Base-by-base conservation (phyloP, 1,140 invertebrate species). In the Drosophila dunni region DNA sequence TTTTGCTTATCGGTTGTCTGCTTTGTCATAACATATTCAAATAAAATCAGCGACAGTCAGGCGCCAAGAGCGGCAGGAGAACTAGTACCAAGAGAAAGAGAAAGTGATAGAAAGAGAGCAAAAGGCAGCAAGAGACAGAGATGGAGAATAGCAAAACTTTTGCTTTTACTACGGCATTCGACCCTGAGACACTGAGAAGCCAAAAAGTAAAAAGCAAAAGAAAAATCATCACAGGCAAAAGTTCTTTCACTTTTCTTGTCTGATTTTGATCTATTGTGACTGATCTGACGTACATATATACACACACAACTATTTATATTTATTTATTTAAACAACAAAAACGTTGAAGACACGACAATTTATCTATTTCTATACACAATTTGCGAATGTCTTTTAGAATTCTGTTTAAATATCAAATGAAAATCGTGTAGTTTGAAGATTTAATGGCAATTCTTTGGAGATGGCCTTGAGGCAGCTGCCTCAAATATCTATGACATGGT, bases 1-100 rank as follows among this genome's bases (percentile, higher is more conserved):
- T 60, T 63, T 58, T 42, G 69, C 68, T 79, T 80, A 81, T 81
- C 66, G 74, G 17, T 45, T 86, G 82, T 85, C 82, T 79, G 67
- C 77, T 50, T 75, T 85, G 82, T 81, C 82, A 85, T 86, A 85
- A 86, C 73, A 84, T 75, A 70, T 64, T 70, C 71, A 75, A 62
- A 68, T 68, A 42, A 64, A 68, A 74, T 57, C 48, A 77, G 51
- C 58, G 53, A 63, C 64, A 62, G 51, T 50, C n/a, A 42, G 71
- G 50, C 65, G 71, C 57, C 71, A 29, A 29, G 15, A 11, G 50
- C 34, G 9, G 45, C 7, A 60, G 17, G 10, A 10, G 24, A 11
- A 53, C 8, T 20, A 2, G 2, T 29, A 29, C 3, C 15, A 4
- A 45, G 60, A 34, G 50, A n/a, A 17, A 54, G 15, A 36, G 48